phyloP scores from a whole-genome alignment of 2,113 vertebrate genomes.

The Halichoeres trimaculatus region DNA sequence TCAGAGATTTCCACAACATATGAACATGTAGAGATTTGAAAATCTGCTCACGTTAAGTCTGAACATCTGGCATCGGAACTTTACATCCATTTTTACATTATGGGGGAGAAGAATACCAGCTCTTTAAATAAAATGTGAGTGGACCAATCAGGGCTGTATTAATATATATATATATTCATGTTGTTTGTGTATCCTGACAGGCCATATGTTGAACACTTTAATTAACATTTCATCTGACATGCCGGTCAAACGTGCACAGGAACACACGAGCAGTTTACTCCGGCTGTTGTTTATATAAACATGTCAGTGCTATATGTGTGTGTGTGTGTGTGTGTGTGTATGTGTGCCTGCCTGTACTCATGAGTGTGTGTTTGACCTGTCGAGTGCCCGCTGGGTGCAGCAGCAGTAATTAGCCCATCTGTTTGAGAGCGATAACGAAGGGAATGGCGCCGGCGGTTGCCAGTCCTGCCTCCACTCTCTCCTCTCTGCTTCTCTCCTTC shows the following conservation, averaged over 20 bases:
- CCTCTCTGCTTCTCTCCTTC: slow-evolving; percentile 11
- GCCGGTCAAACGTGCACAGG: background rate
- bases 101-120: no score
- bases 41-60: no score
- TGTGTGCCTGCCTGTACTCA: background rate
- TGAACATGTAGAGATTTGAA: no score
- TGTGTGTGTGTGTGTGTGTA: slow-evolving; percentile 2
- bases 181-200: background rate
- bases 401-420: slow-evolving; percentile 77
- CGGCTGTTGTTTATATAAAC: background rate
- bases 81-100: no score
- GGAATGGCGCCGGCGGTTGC: slow-evolving; percentile 24
- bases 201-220: background rate
- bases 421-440: slow-evolving; percentile 61
- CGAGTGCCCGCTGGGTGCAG: slow-evolving; percentile 29
- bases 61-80: no score
- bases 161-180: background rate
- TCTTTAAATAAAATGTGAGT: no score
- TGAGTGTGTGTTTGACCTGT: slow-evolving; percentile 40
- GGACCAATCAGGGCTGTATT: no score
- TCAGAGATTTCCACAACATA: no score
- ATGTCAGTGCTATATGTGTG: background rate
- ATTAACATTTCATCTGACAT: background rate
- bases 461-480: slow-evolving; percentile 22
- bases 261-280: background rate